These are phyloP conservation scores for Centropus unirufus DNA, from an alignment of 2,113 vertebrate species.

Conservation along the genomic window DNA sequence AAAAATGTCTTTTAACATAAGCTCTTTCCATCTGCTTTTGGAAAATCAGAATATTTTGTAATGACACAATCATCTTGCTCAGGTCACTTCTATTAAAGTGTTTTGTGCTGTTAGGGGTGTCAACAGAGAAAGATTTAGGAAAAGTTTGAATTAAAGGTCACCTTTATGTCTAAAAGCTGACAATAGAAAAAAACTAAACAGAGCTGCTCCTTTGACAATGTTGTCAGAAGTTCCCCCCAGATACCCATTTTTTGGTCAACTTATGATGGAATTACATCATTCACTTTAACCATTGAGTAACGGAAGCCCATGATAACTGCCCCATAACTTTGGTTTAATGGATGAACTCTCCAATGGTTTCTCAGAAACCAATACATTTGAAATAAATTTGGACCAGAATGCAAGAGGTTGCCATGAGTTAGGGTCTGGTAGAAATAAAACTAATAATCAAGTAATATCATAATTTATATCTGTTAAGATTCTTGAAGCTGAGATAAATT, in stretches of 20 bases:
- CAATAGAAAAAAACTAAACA: background rate
- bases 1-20: conserved; percentile 13
- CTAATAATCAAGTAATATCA: background rate
- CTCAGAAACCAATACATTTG: background rate
- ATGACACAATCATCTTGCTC: background rate
- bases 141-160: background rate
- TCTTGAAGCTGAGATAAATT: background rate
- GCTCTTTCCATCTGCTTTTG: conserved; percentile 33
- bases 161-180: background rate
- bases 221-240: background rate
- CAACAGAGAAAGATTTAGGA: background rate
- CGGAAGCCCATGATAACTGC: background rate
- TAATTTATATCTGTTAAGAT: background rate
- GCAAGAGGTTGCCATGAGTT: background rate
- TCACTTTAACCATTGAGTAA: background rate
- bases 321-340: background rate
- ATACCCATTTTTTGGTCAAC: background rate
- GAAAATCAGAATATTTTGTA: conserved; percentile 24
- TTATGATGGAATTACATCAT: background rate
- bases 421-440: background rate
- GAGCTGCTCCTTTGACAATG: background rate
- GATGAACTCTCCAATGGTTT: background rate
- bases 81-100: conserved; percentile 3
- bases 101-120: background rate
- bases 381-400: background rate